A percentile compares a stretch with the other conserved stretches of the same genome.
Evolutionary conservation across 2,113 vertebrate species (phyloP).

Genomic region (Columba livia): DNA sequence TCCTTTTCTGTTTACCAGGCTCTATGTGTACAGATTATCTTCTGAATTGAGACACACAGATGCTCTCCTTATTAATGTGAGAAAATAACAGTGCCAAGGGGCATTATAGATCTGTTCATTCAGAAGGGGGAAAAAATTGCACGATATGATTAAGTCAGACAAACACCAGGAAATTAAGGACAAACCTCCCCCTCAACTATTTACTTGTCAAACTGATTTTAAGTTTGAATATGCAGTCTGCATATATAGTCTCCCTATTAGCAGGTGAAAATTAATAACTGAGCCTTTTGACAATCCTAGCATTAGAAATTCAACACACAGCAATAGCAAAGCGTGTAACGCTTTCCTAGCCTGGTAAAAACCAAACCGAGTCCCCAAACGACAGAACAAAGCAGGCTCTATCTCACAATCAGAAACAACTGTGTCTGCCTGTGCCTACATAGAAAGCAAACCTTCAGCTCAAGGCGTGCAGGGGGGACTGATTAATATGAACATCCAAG

Average conservation of each 20-base stretch:
- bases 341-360: not conserved
- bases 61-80: slow-evolving; percentile 50
- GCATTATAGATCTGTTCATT: slow-evolving; percentile 13
- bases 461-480: not conserved
- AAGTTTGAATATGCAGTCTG: not conserved
- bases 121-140: not conserved
- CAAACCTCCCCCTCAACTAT: not conserved
- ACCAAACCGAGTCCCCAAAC: not conserved
- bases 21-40: not conserved
- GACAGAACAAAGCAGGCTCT: slow-evolving; percentile 5
- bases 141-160: not conserved
- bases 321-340: not conserved
- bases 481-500: slow-evolving; percentile 41
- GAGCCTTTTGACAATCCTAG: not conserved
- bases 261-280: not conserved
- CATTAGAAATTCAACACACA: not conserved
- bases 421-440: not conserved
- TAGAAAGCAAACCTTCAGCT: slow-evolving; percentile 54
- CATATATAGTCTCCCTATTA: not conserved
- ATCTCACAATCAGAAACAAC: slow-evolving; percentile 28
- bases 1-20: not conserved
- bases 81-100: slow-evolving; percentile 38
- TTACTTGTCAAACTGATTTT: not conserved
- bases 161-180: slow-evolving; percentile 7
- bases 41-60: slow-evolving; percentile 14